Evolutionary conservation across 2,113 vertebrate genomes (phyloP).

Genomic region (Hippoglossus stenolepis): DNA sequence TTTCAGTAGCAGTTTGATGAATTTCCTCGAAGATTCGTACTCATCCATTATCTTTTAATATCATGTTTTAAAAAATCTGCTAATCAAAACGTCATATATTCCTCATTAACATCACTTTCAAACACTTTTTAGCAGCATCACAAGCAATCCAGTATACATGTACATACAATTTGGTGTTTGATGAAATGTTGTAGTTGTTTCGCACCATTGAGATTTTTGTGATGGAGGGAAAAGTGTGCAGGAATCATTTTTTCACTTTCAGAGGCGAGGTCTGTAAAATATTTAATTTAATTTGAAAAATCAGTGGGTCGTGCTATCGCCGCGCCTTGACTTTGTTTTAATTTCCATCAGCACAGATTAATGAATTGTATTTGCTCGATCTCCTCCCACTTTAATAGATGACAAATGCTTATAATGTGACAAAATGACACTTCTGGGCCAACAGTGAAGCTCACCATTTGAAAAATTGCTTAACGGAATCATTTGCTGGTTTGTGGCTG

Average conservation of each 20-base stretch:
- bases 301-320: constrained; percentile 19
- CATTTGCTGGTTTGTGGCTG: constrained; percentile 28
- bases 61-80: too few relatives aligned
- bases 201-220: not conserved
- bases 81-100: too few relatives aligned
- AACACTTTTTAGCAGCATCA: too few relatives aligned
- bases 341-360: constrained; percentile 55
- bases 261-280: constrained; percentile 12
- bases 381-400: constrained; percentile 44
- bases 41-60: too few relatives aligned
- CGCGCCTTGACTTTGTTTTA: constrained; percentile 26
- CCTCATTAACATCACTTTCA: too few relatives aligned
- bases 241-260: constrained; percentile 48
- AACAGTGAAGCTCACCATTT: constrained; percentile 58
- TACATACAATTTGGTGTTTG: not conserved
- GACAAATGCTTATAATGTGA: constrained; percentile 55
- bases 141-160: too few relatives aligned
- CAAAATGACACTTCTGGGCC: constrained; percentile 71
- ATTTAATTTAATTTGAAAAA: constrained; percentile 51
- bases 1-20: too few relatives aligned
- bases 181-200: not conserved
- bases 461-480: constrained; percentile 40
- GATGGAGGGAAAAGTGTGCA: constrained; percentile 8
- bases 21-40: too few relatives aligned
- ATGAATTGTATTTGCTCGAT: constrained; percentile 68